A percentile compares a stretch with the other conserved stretches of the same genome.
phyloP scores from a whole-genome alignment of 2,797 vertebrate genomes.

The Falco rusticolus region DNA sequence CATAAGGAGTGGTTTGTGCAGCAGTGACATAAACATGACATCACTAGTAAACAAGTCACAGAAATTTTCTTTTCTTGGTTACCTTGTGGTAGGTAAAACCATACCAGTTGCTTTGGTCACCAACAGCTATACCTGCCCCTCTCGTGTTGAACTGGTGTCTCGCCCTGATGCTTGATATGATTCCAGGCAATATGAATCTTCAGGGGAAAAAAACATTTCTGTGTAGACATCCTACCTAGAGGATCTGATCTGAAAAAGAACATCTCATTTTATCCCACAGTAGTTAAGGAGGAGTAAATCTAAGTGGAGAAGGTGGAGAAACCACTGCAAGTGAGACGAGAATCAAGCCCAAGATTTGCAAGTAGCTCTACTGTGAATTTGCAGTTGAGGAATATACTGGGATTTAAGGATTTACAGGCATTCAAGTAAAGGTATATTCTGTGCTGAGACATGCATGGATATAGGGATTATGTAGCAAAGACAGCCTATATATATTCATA shows the following conservation, averaged over 20 bases:
- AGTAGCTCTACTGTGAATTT: neutral
- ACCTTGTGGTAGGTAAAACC: neutral
- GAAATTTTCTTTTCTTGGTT: neutral
- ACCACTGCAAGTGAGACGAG: neutral
- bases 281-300: neutral
- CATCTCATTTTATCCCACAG: neutral
- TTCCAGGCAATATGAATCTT: neutral
- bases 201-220: neutral
- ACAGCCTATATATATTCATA: neutral
- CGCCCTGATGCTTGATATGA: neutral
- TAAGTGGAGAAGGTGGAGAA: neutral
- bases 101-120: neutral
- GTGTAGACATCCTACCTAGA: neutral
- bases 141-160: neutral
- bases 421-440: neutral
- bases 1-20: neutral
- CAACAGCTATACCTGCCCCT: neutral
- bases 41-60: neutral
- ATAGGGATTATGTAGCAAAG: neutral
- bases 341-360: neutral
- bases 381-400: neutral
- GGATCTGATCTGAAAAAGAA: neutral
- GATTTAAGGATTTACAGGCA: neutral
- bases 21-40: neutral
- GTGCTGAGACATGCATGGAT: neutral